Conservation (phyloP, 1,140 invertebrate species). For the Drosophila nigrodunni region DNA sequence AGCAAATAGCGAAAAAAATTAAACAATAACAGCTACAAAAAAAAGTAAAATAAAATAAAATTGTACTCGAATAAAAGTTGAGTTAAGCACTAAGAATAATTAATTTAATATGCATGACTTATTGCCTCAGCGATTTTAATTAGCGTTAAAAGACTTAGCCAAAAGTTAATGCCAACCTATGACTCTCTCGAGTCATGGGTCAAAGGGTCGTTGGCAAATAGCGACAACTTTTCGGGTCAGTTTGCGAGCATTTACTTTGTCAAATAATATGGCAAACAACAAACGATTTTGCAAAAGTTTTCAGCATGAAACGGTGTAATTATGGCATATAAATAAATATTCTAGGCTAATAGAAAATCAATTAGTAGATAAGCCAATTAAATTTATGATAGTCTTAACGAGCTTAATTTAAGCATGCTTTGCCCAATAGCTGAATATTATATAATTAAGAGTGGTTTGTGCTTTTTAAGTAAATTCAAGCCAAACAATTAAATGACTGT, state of each 20-base stretch:
- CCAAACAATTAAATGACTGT: too few relatives aligned
- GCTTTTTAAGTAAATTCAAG: constrained; percentile 13
- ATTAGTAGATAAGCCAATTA: constrained; percentile 48
- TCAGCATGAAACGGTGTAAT: constrained; percentile 10
- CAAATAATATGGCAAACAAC: constrained; percentile 38
- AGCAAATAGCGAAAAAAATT: constrained; percentile 72
- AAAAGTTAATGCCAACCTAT: constrained; percentile 48
- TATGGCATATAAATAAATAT: neutral
- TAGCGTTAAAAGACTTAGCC: constrained; percentile 65
- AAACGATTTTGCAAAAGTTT: constrained; percentile 25
- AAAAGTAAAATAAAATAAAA: too few relatives aligned
- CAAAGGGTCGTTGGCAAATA: constrained; percentile 34
- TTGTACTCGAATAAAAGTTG: neutral
- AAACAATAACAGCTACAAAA: constrained; percentile 64
- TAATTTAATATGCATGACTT: constrained; percentile 76
- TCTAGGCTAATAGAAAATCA: constrained; percentile 39
- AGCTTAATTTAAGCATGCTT: neutral
- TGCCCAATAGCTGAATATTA: neutral
- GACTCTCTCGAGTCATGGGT: neutral
- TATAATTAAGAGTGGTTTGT: constrained; percentile 22
- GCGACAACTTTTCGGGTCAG: constrained; percentile 63
- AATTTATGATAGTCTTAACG: neutral
- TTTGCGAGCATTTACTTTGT: constrained; percentile 53
- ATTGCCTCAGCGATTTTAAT: constrained; percentile 61
- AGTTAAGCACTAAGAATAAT: constrained; percentile 23